Percentiles rank a stretch among this genome's conserved stretches.
Evolutionary conservation across 2,797 vertebrate genomes (phyloP).

Genomic region (Pseudocheirus occidentalis): DNA sequence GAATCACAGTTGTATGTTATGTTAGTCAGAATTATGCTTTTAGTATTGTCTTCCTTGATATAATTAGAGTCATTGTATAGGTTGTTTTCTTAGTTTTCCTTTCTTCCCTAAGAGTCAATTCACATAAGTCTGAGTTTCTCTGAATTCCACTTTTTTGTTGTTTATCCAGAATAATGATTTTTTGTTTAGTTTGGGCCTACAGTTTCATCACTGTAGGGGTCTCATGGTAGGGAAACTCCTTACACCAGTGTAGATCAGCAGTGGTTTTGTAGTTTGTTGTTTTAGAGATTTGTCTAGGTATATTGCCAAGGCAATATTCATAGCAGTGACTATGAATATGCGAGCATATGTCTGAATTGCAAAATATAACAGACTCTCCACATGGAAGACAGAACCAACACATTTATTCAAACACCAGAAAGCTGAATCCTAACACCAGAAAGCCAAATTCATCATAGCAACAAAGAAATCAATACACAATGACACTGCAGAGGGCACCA

Average conservation of each 20-base stretch:
- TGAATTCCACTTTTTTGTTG: background rate
- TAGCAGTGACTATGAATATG: no score
- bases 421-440: no score
- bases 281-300: background rate
- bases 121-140: background rate
- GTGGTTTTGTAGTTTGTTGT: background rate
- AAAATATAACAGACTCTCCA: no score
- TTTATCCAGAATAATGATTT: background rate
- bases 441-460: no score
- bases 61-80: background rate
- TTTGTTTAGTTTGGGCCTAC: background rate
- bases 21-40: background rate
- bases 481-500: no score
- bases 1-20: background rate
- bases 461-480: no score
- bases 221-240: background rate
- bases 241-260: background rate
- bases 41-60: background rate
- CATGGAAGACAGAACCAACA: no score
- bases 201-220: background rate
- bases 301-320: no score
- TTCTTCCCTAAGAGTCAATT: background rate
- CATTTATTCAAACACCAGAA: no score
- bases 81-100: background rate
- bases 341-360: no score